phyloP scores from a whole-genome alignment of 1,140 invertebrate species.

The Anastrepha ludens region DNA sequence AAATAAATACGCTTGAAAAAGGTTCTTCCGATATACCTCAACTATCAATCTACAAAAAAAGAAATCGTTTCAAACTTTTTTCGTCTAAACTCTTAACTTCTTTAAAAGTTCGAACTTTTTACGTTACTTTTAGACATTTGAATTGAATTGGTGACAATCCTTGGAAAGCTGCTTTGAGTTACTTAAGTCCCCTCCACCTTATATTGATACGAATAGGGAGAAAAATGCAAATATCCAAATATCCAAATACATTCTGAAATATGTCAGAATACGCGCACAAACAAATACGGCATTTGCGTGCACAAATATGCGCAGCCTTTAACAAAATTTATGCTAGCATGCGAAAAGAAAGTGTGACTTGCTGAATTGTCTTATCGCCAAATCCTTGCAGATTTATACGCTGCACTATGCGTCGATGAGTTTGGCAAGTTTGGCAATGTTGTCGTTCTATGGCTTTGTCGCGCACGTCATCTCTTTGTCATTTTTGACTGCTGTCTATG shows the following conservation, averaged over 20 bases:
- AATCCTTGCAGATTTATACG: neutral
- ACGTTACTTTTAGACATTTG: neutral
- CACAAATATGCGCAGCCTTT: neutral
- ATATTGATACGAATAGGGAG: neutral
- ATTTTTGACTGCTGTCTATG: conserved; percentile 26
- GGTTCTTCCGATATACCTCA: too few species aligned
- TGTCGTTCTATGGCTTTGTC: neutral
- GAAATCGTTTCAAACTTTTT: too few species aligned
- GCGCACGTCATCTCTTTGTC: conserved; percentile 39
- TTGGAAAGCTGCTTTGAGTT: neutral
- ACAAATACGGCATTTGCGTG: neutral
- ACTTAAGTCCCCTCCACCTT: neutral
- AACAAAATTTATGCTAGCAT: neutral
- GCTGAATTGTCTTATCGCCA: conserved; percentile 6
- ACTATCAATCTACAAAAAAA: too few species aligned
- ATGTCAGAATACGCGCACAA: neutral
- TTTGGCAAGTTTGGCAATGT: conserved; percentile 18
- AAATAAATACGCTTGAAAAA: too few species aligned
- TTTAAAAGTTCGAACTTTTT: neutral
- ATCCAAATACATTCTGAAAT: neutral
- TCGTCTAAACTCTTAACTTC: too few species aligned
- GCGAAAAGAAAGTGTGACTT: conserved; percentile 28
- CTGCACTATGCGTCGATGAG: neutral
- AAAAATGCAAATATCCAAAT: neutral
- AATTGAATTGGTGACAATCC: neutral